Evolutionary conservation across 2,113 vertebrate genomes (phyloP).

Genomic region (Nematolebias whitei): DNA sequence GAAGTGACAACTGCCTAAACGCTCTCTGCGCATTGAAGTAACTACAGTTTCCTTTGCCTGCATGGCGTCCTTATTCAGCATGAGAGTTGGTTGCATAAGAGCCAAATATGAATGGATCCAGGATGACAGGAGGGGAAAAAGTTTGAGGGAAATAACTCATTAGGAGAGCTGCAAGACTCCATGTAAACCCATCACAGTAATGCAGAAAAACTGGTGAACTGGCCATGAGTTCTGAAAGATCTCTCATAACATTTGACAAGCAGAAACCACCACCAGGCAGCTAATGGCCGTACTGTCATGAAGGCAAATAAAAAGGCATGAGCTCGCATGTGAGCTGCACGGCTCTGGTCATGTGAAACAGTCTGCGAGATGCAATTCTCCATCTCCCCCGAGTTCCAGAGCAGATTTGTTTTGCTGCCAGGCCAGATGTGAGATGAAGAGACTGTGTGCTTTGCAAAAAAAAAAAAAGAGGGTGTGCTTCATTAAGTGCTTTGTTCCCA

Average conservation of each 20-base stretch:
- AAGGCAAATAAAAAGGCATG: constrained; percentile 71
- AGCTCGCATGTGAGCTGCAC: constrained; percentile 47
- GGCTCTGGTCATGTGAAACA: constrained; percentile 51
- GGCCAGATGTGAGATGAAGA: constrained; percentile 58
- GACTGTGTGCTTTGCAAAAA: constrained; percentile 17
- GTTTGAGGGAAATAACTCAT: constrained; percentile 65
- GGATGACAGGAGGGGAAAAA: constrained; percentile 62
- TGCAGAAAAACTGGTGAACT: constrained; percentile 49
- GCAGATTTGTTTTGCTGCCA: constrained; percentile 32
- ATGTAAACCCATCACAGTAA: constrained; percentile 43
- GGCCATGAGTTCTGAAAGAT: constrained; percentile 67
- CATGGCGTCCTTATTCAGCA: constrained; percentile 35
- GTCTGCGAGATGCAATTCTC: constrained; percentile 52
- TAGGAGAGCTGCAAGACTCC: constrained; percentile 46
- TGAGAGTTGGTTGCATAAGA: constrained; percentile 45
- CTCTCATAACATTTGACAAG: constrained; percentile 59
- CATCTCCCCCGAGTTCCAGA: constrained; percentile 11
- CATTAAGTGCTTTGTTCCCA: constrained; percentile 53
- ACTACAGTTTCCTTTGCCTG: constrained; percentile 43
- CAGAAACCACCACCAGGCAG: constrained; percentile 60
- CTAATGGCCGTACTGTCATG: constrained; percentile 67
- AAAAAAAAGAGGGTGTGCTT: constrained; percentile 35
- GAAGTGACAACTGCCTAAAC: constrained; percentile 65
- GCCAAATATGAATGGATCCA: constrained; percentile 56
- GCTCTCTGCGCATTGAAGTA: constrained; percentile 63